phyloP scores from a whole-genome alignment of 2,113 vertebrate genomes.

The Cranoglanis bouderius region DNA sequence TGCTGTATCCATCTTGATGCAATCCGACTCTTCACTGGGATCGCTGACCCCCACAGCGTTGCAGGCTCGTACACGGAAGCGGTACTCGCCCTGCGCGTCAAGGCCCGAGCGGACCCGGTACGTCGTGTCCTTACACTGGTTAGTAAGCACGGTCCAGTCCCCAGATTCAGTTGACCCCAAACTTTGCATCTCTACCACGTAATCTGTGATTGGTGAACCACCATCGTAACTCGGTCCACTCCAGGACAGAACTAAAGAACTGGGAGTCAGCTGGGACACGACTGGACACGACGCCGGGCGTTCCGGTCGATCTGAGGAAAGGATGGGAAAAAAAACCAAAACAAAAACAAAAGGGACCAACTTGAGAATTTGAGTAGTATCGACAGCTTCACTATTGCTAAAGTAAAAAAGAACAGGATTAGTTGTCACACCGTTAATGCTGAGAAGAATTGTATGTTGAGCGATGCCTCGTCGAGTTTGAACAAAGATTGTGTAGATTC shows the following conservation, averaged over 20 bases:
- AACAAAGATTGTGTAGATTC: constrained; percentile 70
- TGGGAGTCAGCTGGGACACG: constrained; percentile 65
- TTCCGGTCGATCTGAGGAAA: constrained; percentile 68
- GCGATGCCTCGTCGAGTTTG: constrained; percentile 62
- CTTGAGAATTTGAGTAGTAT: not conserved
- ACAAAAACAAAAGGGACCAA: not conserved
- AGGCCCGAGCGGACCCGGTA: constrained; percentile 67
- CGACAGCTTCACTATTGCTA: not conserved
- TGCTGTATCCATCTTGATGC: constrained; percentile 65
- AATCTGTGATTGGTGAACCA: constrained; percentile 73
- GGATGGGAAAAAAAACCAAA: not conserved
- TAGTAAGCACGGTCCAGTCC: constrained; percentile 66
- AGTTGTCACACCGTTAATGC: constrained; percentile 68
- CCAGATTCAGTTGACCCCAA: constrained; percentile 29
- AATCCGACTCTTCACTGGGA: constrained; percentile 69
- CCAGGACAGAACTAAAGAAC: constrained; percentile 78
- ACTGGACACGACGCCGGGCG: constrained; percentile 73
- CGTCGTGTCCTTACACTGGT: constrained; percentile 71
- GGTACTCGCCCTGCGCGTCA: constrained; percentile 65
- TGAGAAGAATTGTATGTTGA: constrained; percentile 70
- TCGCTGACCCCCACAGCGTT: constrained; percentile 73
- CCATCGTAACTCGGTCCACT: constrained; percentile 76
- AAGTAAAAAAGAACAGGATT: not conserved
- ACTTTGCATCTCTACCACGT: constrained; percentile 68
- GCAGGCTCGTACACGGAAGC: constrained; percentile 74